Evolutionary conservation across 2,113 vertebrate genomes (phyloP).

Genomic region (Psammodynastes pulverulentus): DNA sequence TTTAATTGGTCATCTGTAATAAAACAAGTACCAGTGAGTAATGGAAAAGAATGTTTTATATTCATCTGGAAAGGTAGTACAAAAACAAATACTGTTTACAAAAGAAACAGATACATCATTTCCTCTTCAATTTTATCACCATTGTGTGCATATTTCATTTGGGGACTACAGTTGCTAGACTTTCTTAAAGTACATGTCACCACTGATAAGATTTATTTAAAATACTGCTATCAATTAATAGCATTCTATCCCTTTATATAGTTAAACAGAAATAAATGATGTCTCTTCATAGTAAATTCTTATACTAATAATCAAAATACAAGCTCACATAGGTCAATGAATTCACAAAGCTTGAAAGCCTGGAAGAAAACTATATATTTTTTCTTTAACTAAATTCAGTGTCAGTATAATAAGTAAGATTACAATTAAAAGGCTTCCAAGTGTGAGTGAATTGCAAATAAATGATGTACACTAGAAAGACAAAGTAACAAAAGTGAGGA

Average conservation of each 20-base stretch:
- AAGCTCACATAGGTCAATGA: constrained; percentile 9
- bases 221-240: not conserved
- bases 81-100: not conserved
- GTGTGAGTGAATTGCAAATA: no score
- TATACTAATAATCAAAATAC: constrained; percentile 34
- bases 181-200: not conserved
- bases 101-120: not conserved
- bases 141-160: not conserved
- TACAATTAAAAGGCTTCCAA: no score
- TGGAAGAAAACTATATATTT: constrained; percentile 52
- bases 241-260: not conserved
- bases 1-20: not conserved
- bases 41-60: no score
- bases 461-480: no score
- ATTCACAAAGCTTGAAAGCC: constrained; percentile 3
- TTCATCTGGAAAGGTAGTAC: no score
- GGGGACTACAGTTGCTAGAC: not conserved
- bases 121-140: not conserved
- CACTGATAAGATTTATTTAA: not conserved
- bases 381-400: constrained; percentile 56
- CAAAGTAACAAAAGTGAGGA: no score
- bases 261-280: no score
- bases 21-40: not conserved
- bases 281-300: not conserved
- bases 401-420: constrained; percentile 42